phyloP scores from a whole-genome alignment of 1,140 invertebrate genomes.

The Halesus radiatus region DNA sequence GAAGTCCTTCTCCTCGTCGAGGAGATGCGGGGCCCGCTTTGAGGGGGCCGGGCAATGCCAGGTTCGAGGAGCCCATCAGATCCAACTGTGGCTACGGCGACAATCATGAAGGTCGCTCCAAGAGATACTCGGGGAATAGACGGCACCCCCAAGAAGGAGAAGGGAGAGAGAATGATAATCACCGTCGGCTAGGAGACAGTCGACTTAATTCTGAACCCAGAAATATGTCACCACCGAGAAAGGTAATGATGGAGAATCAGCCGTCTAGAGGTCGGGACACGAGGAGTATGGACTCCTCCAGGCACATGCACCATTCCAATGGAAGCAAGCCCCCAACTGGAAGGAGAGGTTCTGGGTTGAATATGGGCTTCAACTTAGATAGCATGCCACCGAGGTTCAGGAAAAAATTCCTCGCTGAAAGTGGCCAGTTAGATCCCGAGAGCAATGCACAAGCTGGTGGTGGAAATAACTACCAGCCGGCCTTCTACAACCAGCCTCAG shows the following conservation, averaged over 20 bases:
- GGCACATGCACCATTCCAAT: conserved; percentile 60
- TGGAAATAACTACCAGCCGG: conserved; percentile 43
- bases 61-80: conserved; percentile 8
- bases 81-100: conserved; percentile 28
- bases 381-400: conserved; percentile 68
- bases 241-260: conserved; percentile 60
- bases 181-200: conserved; percentile 61
- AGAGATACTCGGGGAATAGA: conserved; percentile 48
- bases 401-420: conserved; percentile 68
- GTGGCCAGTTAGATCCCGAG: conserved; percentile 59
- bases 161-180: conserved; percentile 37
- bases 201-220: conserved; percentile 67
- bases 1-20: conserved; percentile 44
- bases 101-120: conserved; percentile 46
- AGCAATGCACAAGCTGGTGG: conserved; percentile 23
- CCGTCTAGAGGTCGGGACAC: conserved; percentile 66
- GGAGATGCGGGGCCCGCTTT: neutral
- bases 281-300: conserved; percentile 69
- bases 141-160: conserved; percentile 40
- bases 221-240: conserved; percentile 63
- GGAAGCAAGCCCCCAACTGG: conserved; percentile 69
- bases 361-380: conserved; percentile 65
- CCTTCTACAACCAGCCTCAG: conserved; percentile 18
- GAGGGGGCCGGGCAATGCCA: conserved; percentile 20
- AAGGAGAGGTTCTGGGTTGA: conserved; percentile 65